A percentile compares a stretch with the other conserved stretches of the same genome.
These are phyloP conservation scores for Brachionus rotundiformis DNA, from an alignment of 1,140 invertebrate genomes.

Conservation along the genomic window DNA sequence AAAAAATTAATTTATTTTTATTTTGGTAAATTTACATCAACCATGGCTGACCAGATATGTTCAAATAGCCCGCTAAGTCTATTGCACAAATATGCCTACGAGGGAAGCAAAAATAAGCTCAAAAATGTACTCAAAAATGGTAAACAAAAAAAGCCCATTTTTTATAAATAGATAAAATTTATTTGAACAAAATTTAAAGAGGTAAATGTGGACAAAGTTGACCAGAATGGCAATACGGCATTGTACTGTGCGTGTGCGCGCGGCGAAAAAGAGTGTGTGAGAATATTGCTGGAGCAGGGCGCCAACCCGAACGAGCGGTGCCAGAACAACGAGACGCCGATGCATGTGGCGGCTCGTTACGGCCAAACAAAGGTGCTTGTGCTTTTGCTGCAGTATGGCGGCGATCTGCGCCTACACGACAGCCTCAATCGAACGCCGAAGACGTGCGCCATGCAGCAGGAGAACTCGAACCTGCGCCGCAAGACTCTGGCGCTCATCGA, in stretches of 20 bases:
- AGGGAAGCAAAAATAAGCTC: conserved; percentile 44
- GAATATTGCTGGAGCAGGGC: neutral
- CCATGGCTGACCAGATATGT: neutral
- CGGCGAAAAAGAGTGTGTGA: conserved; percentile 36
- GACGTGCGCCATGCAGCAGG: conserved; percentile 32
- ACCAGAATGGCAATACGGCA: conserved; percentile 27
- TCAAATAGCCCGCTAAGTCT: neutral
- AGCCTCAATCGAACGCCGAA: conserved; percentile 14
- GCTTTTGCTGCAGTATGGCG: conserved; percentile 20
- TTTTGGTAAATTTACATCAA: neutral
- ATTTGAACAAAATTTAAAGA: neutral
- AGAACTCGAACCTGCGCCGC: neutral
- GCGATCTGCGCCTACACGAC: conserved; percentile 45
- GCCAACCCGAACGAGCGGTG: conserved; percentile 51
- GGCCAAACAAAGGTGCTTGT: neutral
- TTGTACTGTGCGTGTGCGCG: conserved; percentile 28
- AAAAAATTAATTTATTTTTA: neutral
- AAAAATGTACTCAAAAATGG: conserved; percentile 45
- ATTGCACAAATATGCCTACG: conserved; percentile 44
- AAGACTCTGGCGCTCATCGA: conserved; percentile 44
- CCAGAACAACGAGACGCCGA: conserved; percentile 18
- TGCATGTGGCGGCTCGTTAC: conserved; percentile 17
- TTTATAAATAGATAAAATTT: neutral
- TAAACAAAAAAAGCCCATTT: neutral
- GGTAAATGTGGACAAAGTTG: neutral